Evolutionary conservation across 2,797 vertebrate species (phyloP).

Genomic region (Sitta carolinensis): DNA sequence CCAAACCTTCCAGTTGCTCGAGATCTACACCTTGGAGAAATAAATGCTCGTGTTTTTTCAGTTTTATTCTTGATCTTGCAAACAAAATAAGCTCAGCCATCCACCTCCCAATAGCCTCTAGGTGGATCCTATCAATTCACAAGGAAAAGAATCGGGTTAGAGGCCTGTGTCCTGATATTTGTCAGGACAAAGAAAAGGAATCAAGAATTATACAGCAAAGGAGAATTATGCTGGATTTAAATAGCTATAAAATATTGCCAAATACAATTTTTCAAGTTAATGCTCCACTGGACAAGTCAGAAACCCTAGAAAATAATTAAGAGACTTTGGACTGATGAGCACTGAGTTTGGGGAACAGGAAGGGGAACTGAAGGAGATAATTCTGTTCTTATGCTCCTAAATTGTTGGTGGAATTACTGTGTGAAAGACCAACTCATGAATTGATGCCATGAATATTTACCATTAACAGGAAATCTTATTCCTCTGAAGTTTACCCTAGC

Average conservation of each 20-base stretch:
- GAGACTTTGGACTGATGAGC: not conserved
- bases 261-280: not conserved
- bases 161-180: not conserved
- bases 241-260: not conserved
- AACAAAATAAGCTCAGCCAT: not conserved
- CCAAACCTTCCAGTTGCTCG: not conserved
- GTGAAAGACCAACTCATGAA: not conserved
- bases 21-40: not conserved
- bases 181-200: not conserved
- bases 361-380: not conserved
- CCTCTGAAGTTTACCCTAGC: not conserved
- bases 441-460: not conserved
- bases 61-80: not conserved
- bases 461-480: not conserved
- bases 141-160: not conserved
- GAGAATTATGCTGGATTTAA: not conserved
- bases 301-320: conserved; percentile 5
- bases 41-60: not conserved
- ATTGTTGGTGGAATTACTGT: not conserved
- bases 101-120: not conserved
- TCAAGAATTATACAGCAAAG: not conserved
- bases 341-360: not conserved
- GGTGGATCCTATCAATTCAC: not conserved
- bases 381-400: not conserved
- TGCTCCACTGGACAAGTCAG: not conserved